Conservation (phyloP, 2,888 invertebrate species). For the Dicyrtomina minuta region DNA sequence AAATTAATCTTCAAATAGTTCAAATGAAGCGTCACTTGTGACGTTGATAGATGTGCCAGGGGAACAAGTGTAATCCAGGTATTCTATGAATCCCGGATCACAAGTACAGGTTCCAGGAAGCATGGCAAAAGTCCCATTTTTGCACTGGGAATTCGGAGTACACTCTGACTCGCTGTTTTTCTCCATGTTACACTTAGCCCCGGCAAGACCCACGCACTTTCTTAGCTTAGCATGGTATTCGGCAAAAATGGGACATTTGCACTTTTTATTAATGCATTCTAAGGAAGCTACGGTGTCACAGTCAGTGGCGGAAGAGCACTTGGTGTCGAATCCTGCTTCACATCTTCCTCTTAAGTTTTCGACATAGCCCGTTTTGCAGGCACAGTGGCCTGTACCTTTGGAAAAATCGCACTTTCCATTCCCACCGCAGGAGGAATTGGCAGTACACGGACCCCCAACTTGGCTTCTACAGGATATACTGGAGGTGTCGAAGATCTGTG, state of each 20-base stretch:
- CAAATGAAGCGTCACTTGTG: no score
- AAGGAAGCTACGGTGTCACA: slow-evolving; percentile 3
- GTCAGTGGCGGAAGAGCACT: neutral
- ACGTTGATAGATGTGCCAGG: no score
- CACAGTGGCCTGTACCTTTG: neutral
- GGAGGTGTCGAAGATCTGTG: neutral
- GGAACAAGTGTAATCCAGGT: no score
- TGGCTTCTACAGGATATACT: neutral
- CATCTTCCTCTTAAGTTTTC: neutral
- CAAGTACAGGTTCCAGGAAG: neutral
- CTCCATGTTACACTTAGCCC: neutral
- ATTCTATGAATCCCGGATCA: no score
- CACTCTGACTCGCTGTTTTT: neutral
- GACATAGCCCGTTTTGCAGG: neutral
- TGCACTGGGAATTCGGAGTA: slow-evolving; percentile 1
- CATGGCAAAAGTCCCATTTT: neutral
- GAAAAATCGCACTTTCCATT: neutral
- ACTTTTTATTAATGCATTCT: neutral
- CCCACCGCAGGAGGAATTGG: neutral
- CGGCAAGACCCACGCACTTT: slow-evolving; percentile 13
- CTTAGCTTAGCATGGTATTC: neutral
- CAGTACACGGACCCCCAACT: neutral
- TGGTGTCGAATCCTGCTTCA: neutral
- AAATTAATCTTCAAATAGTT: no score
- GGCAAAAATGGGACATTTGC: neutral